Conservation (phyloP, 2,888 invertebrate genomes). For the Koerneria pararmatus region DNA sequence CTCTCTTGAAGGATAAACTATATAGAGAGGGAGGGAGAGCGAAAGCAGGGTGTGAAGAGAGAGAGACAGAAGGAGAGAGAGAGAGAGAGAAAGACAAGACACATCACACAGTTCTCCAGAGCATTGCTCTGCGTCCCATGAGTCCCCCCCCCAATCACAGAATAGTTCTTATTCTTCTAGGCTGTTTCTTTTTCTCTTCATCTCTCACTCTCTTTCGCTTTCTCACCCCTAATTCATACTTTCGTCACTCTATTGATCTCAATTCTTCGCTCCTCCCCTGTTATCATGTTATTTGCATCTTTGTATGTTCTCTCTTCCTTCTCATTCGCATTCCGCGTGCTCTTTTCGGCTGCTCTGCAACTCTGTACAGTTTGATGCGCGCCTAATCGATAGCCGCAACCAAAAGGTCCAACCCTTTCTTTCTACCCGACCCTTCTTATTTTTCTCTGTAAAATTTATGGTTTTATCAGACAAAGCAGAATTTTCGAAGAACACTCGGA, state of each 20-base stretch:
- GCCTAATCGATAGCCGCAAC: too few species aligned
- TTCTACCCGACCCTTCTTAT: too few species aligned
- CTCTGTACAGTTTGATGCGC: too few species aligned
- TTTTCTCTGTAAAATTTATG: too few species aligned
- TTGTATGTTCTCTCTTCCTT: conserved; percentile 11
- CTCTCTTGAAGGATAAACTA: background rate
- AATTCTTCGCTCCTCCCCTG: background rate
- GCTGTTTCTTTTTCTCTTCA: background rate
- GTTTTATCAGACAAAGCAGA: too few species aligned
- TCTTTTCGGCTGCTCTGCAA: background rate
- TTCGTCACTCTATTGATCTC: too few species aligned
- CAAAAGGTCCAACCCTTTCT: too few species aligned
- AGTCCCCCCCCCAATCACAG: background rate
- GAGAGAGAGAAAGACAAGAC: background rate
- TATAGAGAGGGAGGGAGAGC: background rate
- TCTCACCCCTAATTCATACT: too few species aligned
- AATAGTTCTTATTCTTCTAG: background rate
- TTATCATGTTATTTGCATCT: too few species aligned
- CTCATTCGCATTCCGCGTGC: conserved; percentile 7
- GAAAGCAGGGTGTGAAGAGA: background rate
- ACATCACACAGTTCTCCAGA: background rate
- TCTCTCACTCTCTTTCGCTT: too few species aligned
- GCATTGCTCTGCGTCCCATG: background rate
- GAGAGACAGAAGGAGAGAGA: conserved; percentile 1
- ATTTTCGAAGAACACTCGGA: too few species aligned